Percentiles rank a stretch among this genome's conserved stretches.
Conservation (phyloP, 2,113 vertebrate species). For the Mungos mungo region DNA sequence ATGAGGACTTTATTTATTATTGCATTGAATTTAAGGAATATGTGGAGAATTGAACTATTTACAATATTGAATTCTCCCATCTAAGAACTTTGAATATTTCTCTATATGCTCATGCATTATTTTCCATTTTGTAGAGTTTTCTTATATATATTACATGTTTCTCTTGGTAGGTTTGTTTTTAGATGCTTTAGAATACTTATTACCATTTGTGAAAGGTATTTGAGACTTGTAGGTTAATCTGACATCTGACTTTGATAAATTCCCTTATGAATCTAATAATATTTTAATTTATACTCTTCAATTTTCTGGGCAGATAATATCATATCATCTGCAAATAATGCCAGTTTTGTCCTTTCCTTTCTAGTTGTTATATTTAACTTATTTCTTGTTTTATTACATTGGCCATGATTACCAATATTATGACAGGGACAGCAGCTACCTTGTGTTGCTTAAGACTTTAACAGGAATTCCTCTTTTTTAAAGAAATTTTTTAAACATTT, state of each 20-base stretch:
- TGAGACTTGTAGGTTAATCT: constrained; percentile 3
- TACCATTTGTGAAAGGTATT: not conserved
- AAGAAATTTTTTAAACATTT: too few species aligned
- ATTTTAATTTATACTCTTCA: not conserved
- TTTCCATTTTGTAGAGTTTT: not conserved
- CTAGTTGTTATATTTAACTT: not conserved
- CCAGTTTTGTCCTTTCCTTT: not conserved
- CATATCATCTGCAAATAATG: not conserved
- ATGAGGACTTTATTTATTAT: not conserved
- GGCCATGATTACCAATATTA: not conserved
- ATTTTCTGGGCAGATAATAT: not conserved
- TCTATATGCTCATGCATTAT: not conserved
- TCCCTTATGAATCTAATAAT: not conserved
- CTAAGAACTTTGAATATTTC: not conserved
- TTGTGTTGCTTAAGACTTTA: not conserved
- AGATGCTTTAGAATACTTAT: not conserved
- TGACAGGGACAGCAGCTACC: not conserved
- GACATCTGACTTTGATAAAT: not conserved
- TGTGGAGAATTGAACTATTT: not conserved
- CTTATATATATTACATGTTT: not conserved
- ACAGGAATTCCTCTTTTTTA: not conserved
- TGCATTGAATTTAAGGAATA: not conserved
- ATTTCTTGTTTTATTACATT: not conserved
- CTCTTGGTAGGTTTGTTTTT: not conserved
- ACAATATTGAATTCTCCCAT: not conserved